Conservation (phyloP, 2,113 vertebrate genomes). For the Chaetops frenatus region DNA sequence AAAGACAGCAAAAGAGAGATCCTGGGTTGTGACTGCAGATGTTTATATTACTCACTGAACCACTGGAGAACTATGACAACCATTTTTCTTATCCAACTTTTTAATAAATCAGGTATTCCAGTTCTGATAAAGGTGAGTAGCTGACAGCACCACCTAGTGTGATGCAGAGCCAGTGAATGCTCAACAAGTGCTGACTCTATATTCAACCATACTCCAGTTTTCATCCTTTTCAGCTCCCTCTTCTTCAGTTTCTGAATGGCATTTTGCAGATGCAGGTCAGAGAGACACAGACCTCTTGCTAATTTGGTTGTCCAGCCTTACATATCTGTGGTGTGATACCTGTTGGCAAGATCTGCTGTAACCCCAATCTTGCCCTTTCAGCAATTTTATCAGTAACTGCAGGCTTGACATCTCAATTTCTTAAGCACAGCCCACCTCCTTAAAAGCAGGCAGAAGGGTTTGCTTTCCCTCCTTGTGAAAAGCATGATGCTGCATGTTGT, state of each 20-base stretch:
- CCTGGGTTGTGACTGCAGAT: background rate
- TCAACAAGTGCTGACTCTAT: background rate
- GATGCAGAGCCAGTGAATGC: background rate
- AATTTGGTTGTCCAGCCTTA: background rate
- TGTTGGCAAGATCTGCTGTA: background rate
- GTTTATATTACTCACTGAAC: background rate
- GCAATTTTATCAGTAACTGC: background rate
- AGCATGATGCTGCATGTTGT: background rate
- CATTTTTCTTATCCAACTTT: background rate
- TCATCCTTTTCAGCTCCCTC: background rate
- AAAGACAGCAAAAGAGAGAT: background rate
- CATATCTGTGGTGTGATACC: background rate
- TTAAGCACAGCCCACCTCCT: background rate
- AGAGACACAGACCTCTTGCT: background rate
- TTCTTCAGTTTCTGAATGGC: background rate
- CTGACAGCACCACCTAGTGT: background rate
- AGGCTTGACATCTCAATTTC: background rate
- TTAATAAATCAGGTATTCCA: background rate
- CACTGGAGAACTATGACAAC: background rate
- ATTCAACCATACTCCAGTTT: background rate
- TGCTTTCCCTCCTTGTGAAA: background rate
- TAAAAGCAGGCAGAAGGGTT: background rate
- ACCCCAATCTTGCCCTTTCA: background rate
- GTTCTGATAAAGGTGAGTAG: background rate
- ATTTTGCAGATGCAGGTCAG: background rate